phyloP scores from a whole-genome alignment of 1,140 invertebrate genomes.

The Trissolcus basalis region DNA sequence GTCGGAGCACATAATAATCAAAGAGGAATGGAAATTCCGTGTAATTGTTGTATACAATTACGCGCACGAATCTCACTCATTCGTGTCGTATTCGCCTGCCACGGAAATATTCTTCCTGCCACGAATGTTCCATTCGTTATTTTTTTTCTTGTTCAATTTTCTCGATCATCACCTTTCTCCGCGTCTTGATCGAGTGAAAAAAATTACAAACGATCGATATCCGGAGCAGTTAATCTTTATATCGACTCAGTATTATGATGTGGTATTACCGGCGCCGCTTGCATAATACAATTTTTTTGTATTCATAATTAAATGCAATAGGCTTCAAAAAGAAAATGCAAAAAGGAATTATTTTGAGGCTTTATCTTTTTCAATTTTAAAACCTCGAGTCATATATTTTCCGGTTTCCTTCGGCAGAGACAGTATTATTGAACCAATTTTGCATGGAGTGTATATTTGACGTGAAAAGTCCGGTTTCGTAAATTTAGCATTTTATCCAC shows the following conservation, averaged over 20 bases:
- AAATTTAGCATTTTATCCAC: too few species aligned
- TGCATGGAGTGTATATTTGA: too few species aligned
- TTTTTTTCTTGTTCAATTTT: slow-evolving; percentile 39
- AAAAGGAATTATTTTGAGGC: too few species aligned
- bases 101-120: slow-evolving; percentile 48
- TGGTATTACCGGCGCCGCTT: too few species aligned
- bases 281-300: too few species aligned
- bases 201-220: slow-evolving; percentile 34
- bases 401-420: too few species aligned
- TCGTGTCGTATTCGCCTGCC: slow-evolving; percentile 14
- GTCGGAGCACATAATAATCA: slow-evolving; percentile 24
- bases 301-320: too few species aligned
- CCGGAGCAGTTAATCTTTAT: slow-evolving; percentile 25
- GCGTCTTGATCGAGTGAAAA: not conserved
- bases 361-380: too few species aligned
- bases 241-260: slow-evolving; percentile 2
- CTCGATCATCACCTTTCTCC: slow-evolving; percentile 36
- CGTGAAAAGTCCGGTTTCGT: too few species aligned
- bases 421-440: too few species aligned
- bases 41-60: slow-evolving; percentile 48
- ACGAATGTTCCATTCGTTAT: slow-evolving; percentile 31
- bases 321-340: too few species aligned
- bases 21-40: slow-evolving; percentile 35
- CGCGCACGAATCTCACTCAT: slow-evolving; percentile 44
- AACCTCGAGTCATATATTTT: too few species aligned